Conservation (phyloP, 2,888 invertebrate species). For the Synanthedon vespiformis region DNA sequence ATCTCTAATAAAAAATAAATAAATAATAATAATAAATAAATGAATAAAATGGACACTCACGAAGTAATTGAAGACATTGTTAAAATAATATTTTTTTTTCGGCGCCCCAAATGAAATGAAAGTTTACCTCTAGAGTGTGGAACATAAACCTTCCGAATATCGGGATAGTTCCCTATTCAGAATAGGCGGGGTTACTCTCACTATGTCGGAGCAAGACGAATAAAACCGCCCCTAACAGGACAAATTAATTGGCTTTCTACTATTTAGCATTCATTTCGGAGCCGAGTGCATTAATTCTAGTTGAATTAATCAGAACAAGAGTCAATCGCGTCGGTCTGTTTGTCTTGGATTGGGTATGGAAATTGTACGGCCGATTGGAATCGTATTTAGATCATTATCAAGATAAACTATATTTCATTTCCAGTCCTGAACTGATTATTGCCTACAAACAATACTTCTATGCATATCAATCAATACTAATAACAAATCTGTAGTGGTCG, state of each 20-base stretch:
- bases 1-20: too few relatives aligned
- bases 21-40: too few relatives aligned
- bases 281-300: constrained; percentile 24
- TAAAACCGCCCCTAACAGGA: constrained; percentile 34
- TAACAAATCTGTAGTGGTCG: too few relatives aligned
- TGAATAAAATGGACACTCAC: too few relatives aligned
- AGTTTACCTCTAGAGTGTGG: background rate
- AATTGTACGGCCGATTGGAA: background rate
- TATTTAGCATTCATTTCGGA: constrained; percentile 46
- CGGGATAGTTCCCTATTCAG: background rate
- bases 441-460: too few relatives aligned
- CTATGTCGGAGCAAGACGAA: constrained; percentile 7
- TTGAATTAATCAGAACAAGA: constrained; percentile 6
- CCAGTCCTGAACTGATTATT: too few relatives aligned
- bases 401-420: too few relatives aligned
- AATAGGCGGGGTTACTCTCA: background rate
- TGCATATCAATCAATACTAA: too few relatives aligned
- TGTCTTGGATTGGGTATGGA: background rate
- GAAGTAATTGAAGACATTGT: too few relatives aligned
- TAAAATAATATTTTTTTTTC: background rate
- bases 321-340: background rate
- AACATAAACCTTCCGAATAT: background rate
- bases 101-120: background rate
- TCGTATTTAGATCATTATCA: too few relatives aligned
- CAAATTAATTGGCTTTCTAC: constrained; percentile 44